Evolutionary conservation across 2,797 vertebrate genomes (phyloP).

Genomic region (Sphaeramia orbicularis): DNA sequence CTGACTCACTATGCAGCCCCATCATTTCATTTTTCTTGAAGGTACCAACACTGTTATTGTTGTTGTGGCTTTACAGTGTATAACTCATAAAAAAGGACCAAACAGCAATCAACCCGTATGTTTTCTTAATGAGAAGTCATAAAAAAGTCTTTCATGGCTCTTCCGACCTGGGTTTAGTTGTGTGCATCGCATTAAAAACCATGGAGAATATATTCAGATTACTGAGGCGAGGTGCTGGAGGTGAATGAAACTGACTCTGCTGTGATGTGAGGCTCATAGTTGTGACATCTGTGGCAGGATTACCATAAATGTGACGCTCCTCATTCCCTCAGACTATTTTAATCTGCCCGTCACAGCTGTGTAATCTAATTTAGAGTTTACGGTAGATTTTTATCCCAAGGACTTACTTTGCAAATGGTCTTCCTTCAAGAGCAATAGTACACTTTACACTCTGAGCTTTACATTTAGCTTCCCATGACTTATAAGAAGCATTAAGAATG

Average conservation of each 20-base stretch:
- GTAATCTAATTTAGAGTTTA: slow-evolving; percentile 21
- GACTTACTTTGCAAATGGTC: background rate
- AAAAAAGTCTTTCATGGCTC: slow-evolving; percentile 30
- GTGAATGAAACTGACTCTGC: slow-evolving; percentile 28
- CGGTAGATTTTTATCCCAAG: slow-evolving; percentile 1
- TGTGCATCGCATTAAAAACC: slow-evolving; percentile 38
- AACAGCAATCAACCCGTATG: slow-evolving; percentile 38
- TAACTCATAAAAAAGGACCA: slow-evolving; percentile 36
- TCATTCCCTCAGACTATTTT: slow-evolving; percentile 40
- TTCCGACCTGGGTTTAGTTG: slow-evolving; percentile 25
- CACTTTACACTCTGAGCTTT: background rate
- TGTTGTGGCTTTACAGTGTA: slow-evolving; percentile 32
- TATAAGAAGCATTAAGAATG: too few relatives aligned
- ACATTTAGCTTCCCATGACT: background rate
- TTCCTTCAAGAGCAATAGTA: slow-evolving; percentile 2
- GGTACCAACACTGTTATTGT: slow-evolving; percentile 43
- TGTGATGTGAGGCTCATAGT: slow-evolving; percentile 38
- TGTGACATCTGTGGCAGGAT: slow-evolving; percentile 50
- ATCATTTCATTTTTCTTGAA: slow-evolving; percentile 55
- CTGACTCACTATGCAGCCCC: slow-evolving; percentile 50
- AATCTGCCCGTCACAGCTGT: slow-evolving; percentile 51
- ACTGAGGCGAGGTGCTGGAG: slow-evolving; percentile 27
- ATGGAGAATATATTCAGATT: slow-evolving; percentile 32
- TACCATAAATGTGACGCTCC: slow-evolving; percentile 46
- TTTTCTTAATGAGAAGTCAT: slow-evolving; percentile 47